Percentiles rank a stretch among this genome's conserved stretches.
Conservation (phyloP, 1,140 invertebrate species). For the Macrobrachium rosenbergii region DNA sequence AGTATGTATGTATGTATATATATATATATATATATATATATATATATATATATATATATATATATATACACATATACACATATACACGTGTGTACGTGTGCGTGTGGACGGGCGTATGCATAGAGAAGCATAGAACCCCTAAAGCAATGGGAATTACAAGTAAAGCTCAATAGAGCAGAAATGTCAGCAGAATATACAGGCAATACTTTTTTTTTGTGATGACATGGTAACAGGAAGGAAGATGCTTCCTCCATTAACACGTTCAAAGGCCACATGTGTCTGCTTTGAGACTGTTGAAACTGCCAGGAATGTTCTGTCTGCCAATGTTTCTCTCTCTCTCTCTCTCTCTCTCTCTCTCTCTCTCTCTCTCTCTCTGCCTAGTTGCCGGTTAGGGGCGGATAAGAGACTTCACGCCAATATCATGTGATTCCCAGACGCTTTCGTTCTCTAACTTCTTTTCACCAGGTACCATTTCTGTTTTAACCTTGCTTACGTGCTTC, state of each 20-base stretch:
- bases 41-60: slow-evolving; percentile 14
- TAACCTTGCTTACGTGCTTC: too few species aligned
- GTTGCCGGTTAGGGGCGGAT: not conserved
- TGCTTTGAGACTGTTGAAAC: not conserved
- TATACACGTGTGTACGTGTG: not conserved
- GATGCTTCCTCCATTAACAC: not conserved
- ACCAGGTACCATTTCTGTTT: too few species aligned
- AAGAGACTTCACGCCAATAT: not conserved
- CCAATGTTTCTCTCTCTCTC: not conserved
- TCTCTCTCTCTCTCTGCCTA: not conserved
- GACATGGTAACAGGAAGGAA: too few species aligned
- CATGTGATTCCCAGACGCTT: too few species aligned
- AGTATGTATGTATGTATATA: not conserved
- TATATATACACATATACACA: not conserved
- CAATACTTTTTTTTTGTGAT: not conserved
- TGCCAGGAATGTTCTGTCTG: not conserved
- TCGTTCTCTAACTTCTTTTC: too few species aligned
- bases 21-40: slow-evolving; percentile 17
- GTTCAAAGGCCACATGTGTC: not conserved
- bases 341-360: not conserved
- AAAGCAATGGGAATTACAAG: not conserved
- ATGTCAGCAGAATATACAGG: too few species aligned
- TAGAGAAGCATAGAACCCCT: not conserved
- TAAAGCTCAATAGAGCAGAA: not conserved
- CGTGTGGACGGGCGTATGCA: not conserved